These are phyloP conservation scores for Adrianichthys oophorus DNA, from an alignment of 2,797 vertebrate species.

Conservation along the genomic window DNA sequence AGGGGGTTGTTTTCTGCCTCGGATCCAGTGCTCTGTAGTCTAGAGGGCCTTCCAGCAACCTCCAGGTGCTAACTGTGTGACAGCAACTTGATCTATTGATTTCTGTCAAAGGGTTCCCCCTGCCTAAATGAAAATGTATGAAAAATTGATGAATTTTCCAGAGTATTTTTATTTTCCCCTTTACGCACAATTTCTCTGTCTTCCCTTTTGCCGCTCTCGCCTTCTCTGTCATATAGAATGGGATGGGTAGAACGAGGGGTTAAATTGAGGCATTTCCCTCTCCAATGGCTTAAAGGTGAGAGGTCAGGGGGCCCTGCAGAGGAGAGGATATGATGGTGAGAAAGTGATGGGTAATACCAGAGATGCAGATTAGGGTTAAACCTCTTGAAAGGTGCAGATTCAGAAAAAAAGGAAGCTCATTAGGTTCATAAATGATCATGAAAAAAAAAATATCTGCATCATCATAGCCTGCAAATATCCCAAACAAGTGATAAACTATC, in stretches of 20 bases:
- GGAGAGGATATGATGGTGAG: slow-evolving; percentile 38
- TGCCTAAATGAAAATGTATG: slow-evolving; percentile 96
- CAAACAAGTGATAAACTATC: no score
- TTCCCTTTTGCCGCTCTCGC: slow-evolving; percentile 22
- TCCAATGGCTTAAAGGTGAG: slow-evolving; percentile 76
- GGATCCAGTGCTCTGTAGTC: slow-evolving; percentile 71
- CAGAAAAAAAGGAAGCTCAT: no score
- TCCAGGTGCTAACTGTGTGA: slow-evolving; percentile 93
- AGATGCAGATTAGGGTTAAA: no score
- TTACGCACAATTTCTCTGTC: slow-evolving; percentile 32
- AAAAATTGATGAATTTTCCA: slow-evolving; percentile 95
- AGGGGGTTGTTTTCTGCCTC: slow-evolving; percentile 58
- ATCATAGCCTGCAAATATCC: no score
- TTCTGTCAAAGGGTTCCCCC: slow-evolving; percentile 86
- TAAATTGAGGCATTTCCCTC: slow-evolving; percentile 78
- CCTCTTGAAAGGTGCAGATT: no score
- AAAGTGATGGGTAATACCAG: slow-evolving; percentile 6
- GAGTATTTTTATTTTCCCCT: slow-evolving; percentile 81
- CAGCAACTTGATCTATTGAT: slow-evolving; percentile 98
- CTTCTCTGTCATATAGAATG: slow-evolving; percentile 45
- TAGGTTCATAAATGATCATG: no score
- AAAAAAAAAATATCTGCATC: no score
- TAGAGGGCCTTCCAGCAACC: slow-evolving; percentile 79
- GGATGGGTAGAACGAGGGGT: slow-evolving; percentile 53
- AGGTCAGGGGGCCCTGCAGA: slow-evolving; percentile 78